A percentile compares a stretch with the other conserved stretches of the same genome.
Conservation (phyloP, 2,888 invertebrate species). For the Aleiodes testaceus region DNA sequence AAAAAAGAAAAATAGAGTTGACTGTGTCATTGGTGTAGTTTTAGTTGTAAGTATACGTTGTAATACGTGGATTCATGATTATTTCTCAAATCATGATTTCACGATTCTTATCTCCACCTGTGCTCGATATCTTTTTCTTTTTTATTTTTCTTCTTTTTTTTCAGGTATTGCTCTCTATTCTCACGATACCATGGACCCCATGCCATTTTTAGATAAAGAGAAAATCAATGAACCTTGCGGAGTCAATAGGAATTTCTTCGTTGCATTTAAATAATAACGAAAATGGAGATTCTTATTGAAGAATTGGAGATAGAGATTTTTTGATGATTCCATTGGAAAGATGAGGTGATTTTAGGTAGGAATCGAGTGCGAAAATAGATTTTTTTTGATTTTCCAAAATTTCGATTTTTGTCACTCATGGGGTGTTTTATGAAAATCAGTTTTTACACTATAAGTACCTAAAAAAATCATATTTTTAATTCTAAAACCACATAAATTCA, state of each 20-base stretch:
- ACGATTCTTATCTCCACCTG: slow-evolving; percentile 29
- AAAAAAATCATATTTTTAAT: no score
- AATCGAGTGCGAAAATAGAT: no score
- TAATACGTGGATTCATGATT: slow-evolving; percentile 17
- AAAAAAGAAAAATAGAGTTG: neutral
- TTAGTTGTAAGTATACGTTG: slow-evolving; percentile 6
- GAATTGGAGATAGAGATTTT: no score
- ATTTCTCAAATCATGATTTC: slow-evolving; percentile 30
- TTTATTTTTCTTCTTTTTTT: slow-evolving; percentile 12
- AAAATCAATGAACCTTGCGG: slow-evolving; percentile 17
- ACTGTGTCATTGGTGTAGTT: slow-evolving; percentile 23
- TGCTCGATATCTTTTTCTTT: slow-evolving; percentile 2
- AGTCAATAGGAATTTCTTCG: neutral
- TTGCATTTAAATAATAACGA: neutral
- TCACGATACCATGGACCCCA: slow-evolving; percentile 21
- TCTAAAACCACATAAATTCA: no score
- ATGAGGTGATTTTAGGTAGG: no score
- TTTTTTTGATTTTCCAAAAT: no score
- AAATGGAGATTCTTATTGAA: no score
- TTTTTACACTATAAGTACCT: no score
- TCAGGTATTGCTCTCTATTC: slow-evolving; percentile 17
- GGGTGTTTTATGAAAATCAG: no score
- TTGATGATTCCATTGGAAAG: no score
- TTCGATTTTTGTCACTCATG: no score
- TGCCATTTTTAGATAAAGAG: slow-evolving; percentile 1